A percentile compares a stretch with the other conserved stretches of the same genome.
phyloP scores from a whole-genome alignment of 1,140 invertebrate species.

The Drosophila chauvacae region DNA sequence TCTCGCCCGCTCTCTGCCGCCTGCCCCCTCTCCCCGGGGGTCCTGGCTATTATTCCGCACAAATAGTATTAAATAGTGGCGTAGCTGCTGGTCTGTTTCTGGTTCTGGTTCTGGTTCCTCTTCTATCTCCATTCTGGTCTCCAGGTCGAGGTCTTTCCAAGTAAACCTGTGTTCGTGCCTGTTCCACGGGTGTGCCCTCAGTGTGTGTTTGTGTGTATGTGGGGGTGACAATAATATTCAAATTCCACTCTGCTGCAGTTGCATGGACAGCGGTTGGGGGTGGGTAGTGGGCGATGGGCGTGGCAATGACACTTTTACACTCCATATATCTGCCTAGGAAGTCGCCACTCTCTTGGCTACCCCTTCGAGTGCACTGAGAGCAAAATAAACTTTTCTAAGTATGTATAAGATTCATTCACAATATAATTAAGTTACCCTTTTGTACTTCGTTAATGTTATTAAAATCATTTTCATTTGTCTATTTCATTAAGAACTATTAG shows the following conservation, averaged over 20 bases:
- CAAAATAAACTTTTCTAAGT: neutral
- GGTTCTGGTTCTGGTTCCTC: conserved; percentile 1
- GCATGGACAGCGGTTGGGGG: neutral
- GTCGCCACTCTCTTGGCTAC: conserved; percentile 48
- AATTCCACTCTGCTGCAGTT: conserved; percentile 66
- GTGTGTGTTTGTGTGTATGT: conserved; percentile 22
- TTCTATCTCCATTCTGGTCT: conserved; percentile 33
- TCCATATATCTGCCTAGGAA: conserved; percentile 68
- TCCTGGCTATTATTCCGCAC: conserved; percentile 71
- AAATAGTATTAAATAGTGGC: conserved; percentile 80
- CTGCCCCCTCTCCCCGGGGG: conserved; percentile 17
- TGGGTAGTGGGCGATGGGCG: conserved; percentile 54
- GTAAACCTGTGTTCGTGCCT: conserved; percentile 47
- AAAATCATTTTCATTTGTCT: neutral
- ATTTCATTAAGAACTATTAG: neutral
- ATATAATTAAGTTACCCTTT: neutral
- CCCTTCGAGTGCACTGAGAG: conserved; percentile 18
- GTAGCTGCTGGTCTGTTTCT: conserved; percentile 34
- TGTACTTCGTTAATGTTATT: neutral
- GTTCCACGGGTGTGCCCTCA: conserved; percentile 10
- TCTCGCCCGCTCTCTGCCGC: neutral
- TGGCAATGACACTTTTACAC: conserved; percentile 67
- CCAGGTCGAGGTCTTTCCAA: conserved; percentile 50
- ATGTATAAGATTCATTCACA: neutral
- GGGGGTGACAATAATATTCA: conserved; percentile 80